A percentile compares a stretch with the other conserved stretches of the same genome.
Evolutionary conservation across 2,797 vertebrate genomes (phyloP).

Genomic region (Phylloscopus collybita): DNA sequence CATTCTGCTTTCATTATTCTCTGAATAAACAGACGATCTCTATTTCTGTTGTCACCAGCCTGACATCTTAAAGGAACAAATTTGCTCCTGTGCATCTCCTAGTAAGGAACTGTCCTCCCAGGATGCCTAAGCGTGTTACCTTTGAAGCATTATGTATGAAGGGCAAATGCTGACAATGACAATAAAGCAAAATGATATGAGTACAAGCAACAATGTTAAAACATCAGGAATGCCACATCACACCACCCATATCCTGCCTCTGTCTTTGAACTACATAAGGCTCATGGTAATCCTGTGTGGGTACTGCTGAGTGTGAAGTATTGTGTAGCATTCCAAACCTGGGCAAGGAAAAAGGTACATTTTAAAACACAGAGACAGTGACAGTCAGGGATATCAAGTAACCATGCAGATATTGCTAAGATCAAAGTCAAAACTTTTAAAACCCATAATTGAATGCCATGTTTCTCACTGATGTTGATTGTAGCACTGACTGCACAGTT

Average conservation of each 20-base stretch:
- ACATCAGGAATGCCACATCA: not conserved
- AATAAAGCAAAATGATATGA: not conserved
- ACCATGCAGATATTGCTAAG: not conserved
- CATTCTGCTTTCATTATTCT: not conserved
- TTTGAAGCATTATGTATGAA: not conserved
- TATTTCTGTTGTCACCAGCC: not conserved
- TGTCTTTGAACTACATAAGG: not conserved
- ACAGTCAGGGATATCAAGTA: not conserved
- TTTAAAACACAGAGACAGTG: not conserved
- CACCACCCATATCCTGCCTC: not conserved
- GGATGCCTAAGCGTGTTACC: not conserved
- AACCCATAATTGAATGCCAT: not conserved
- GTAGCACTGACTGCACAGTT: not conserved
- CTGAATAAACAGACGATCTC: not conserved
- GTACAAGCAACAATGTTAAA: not conserved
- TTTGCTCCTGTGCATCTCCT: not conserved
- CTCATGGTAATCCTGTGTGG: not conserved
- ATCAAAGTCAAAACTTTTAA: not conserved
- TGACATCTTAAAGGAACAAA: not conserved
- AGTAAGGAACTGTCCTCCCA: not conserved
- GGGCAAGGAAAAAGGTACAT: not conserved
- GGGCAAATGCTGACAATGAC: not conserved
- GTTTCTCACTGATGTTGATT: not conserved
- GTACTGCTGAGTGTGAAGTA: not conserved
- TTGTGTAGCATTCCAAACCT: not conserved